These are phyloP conservation scores for Lepidotrigona ventralis DNA, from an alignment of 1,140 invertebrate genomes.

Conservation along the genomic window DNA sequence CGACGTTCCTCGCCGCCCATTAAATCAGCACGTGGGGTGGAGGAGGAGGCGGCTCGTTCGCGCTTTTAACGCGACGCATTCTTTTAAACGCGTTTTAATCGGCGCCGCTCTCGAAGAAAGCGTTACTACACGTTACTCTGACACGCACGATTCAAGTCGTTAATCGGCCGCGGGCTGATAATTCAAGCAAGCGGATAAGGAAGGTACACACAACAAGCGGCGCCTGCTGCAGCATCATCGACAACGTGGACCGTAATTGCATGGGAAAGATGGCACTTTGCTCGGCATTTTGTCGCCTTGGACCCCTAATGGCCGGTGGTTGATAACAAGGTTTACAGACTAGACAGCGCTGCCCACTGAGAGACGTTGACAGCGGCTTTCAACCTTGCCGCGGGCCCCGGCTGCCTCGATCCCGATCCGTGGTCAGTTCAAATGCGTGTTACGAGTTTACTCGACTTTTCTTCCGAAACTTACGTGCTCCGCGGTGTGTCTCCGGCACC, in stretches of 20 bases:
- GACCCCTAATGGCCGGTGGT: slow-evolving; percentile 79
- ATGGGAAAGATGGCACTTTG: slow-evolving; percentile 80
- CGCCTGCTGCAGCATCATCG: slow-evolving; percentile 71
- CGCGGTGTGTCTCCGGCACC: too few species aligned
- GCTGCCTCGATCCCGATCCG: slow-evolving; percentile 63
- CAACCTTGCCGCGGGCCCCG: slow-evolving; percentile 69
- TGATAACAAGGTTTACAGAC: slow-evolving; percentile 79
- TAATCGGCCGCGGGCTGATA: slow-evolving; percentile 55
- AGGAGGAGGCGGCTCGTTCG: slow-evolving; percentile 35
- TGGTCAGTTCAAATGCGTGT: slow-evolving; percentile 47
- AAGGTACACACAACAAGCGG: slow-evolving; percentile 66
- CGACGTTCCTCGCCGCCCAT: slow-evolving; percentile 8
- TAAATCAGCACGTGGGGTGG: slow-evolving; percentile 36
- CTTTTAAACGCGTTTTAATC: slow-evolving; percentile 61
- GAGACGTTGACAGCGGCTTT: slow-evolving; percentile 81
- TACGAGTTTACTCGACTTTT: slow-evolving; percentile 44
- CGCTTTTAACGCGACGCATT: slow-evolving; percentile 60
- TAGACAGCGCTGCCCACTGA: slow-evolving; percentile 76
- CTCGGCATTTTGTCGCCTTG: slow-evolving; percentile 80
- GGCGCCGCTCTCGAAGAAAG: slow-evolving; percentile 25
- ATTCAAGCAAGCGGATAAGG: slow-evolving; percentile 68
- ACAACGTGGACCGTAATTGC: slow-evolving; percentile 77
- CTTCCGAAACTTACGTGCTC: not conserved
- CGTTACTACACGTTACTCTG: slow-evolving; percentile 39
- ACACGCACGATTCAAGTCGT: slow-evolving; percentile 58